Conservation (phyloP, 2,888 invertebrate species). For the Pheosia gnoma region DNA sequence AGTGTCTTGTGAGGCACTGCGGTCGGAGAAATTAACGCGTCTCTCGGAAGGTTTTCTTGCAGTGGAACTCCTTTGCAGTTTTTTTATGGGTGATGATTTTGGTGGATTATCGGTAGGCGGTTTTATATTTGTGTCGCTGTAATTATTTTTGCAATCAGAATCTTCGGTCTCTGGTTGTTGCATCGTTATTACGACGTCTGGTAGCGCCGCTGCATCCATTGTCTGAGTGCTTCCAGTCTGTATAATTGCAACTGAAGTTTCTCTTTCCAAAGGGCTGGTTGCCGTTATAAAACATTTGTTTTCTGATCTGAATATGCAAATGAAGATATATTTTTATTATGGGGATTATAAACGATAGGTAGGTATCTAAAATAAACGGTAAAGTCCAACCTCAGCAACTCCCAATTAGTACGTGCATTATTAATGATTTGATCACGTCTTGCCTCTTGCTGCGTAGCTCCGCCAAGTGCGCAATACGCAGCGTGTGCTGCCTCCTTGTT, state of each 20-base stretch:
- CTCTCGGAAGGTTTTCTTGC: slow-evolving; percentile 74
- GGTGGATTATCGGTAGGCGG: slow-evolving; percentile 40
- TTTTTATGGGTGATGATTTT: slow-evolving; percentile 56
- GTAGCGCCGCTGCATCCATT: slow-evolving; percentile 53
- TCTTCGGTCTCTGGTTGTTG: slow-evolving; percentile 64
- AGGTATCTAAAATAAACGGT: neutral
- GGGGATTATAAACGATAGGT: neutral
- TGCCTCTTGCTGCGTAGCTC: slow-evolving; percentile 83
- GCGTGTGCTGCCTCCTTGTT: slow-evolving; percentile 90
- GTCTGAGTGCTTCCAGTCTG: slow-evolving; percentile 47
- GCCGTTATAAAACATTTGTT: slow-evolving; percentile 82
- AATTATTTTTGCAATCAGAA: slow-evolving; percentile 59
- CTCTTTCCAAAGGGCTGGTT: slow-evolving; percentile 61
- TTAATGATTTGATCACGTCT: slow-evolving; percentile 93
- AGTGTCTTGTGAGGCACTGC: slow-evolving; percentile 85
- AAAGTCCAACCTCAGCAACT: slow-evolving; percentile 83
- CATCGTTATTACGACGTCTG: slow-evolving; percentile 62
- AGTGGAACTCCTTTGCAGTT: slow-evolving; percentile 76
- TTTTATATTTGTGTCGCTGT: slow-evolving; percentile 55
- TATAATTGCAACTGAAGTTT: slow-evolving; percentile 49
- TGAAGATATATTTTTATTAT: neutral
- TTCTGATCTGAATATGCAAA: slow-evolving; percentile 80
- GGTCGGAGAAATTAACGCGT: slow-evolving; percentile 79
- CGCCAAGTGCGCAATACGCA: slow-evolving; percentile 86
- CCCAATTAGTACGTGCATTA: slow-evolving; percentile 95